Percentiles rank a stretch among this genome's conserved stretches.
phyloP scores from a whole-genome alignment of 2,888 invertebrate species.

The Hirtodrosophila trivittata region DNA sequence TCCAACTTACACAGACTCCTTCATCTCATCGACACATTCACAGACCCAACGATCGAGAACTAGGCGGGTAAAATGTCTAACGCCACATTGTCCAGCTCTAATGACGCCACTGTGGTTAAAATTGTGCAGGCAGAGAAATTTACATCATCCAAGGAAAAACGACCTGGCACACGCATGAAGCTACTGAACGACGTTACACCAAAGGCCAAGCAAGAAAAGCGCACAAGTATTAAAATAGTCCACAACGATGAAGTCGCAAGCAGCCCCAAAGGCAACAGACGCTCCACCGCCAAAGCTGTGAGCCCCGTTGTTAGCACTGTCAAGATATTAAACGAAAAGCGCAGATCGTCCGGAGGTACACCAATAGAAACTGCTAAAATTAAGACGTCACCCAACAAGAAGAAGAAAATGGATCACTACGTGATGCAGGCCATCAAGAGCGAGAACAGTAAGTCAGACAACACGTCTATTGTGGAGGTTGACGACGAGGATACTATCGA shows the following conservation, averaged over 20 bases:
- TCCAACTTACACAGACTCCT: not conserved
- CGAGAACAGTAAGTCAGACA: constrained; percentile 61
- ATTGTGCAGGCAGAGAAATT: constrained; percentile 64
- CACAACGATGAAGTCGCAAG: constrained; percentile 51
- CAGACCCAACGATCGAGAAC: constrained; percentile 50
- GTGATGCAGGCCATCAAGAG: constrained; percentile 77
- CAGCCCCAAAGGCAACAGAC: constrained; percentile 36
- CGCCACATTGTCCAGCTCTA: constrained; percentile 3
- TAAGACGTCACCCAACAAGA: constrained; percentile 55
- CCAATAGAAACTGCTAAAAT: constrained; percentile 62
- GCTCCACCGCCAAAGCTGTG: constrained; percentile 31
- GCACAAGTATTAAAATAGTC: constrained; percentile 64
- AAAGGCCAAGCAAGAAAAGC: constrained; percentile 54
- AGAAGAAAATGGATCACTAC: constrained; percentile 79
- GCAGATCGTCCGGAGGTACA: constrained; percentile 26
- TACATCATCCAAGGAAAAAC: constrained; percentile 40
- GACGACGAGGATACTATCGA: constrained; percentile 77
- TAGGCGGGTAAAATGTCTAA: constrained; percentile 49
- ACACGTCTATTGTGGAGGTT: constrained; percentile 31
- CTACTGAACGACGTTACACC: constrained; percentile 54
- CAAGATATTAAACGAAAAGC: constrained; percentile 65
- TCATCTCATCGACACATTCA: not conserved
- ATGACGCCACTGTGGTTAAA: constrained; percentile 46
- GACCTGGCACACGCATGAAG: constrained; percentile 58
- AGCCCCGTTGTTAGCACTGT: constrained; percentile 37